Conservation (phyloP, 53 echinoderm and acorn worm genomes). For the Arbacia lixula region DNA sequence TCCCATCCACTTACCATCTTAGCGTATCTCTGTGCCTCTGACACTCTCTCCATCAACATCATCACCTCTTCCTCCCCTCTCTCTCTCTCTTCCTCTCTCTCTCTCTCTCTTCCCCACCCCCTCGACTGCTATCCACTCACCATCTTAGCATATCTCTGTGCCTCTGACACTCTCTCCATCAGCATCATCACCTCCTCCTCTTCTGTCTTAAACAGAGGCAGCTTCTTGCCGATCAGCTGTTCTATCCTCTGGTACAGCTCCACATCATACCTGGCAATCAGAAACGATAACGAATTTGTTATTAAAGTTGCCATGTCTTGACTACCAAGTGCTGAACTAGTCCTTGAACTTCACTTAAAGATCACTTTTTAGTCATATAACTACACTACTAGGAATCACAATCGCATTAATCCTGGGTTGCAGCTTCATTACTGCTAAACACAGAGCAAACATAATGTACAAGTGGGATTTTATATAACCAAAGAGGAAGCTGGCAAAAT, state of each 20-base stretch:
- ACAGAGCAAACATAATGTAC: too few species aligned
- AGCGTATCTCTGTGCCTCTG: conserved; percentile 93
- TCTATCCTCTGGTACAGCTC: conserved; percentile 98
- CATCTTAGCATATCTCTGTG: conserved; percentile 95
- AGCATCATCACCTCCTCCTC: conserved; percentile 96
- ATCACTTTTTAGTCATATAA: too few species aligned
- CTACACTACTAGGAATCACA: too few species aligned
- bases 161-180: conserved; percentile 93
- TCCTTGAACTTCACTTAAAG: too few species aligned
- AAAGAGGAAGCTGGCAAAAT: too few species aligned
- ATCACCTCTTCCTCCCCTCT: conserved; percentile 94
- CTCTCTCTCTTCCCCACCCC: background rate
- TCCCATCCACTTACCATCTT: conserved; percentile 92
- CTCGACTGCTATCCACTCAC: conserved; percentile 49
- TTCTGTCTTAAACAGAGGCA: conserved; percentile 85
- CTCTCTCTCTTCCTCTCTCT: too few species aligned
- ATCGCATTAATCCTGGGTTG: too few species aligned
- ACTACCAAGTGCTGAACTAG: too few species aligned
- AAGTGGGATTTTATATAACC: too few species aligned
- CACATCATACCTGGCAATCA: conserved; percentile 99
- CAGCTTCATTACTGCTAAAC: too few species aligned
- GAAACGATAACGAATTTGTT: too few species aligned
- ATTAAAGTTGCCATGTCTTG: too few species aligned
- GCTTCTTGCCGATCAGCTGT: conserved; percentile 93
- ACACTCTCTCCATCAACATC: conserved; percentile 94